phyloP scores from a whole-genome alignment of 2,888 invertebrate genomes.

The Bugulina stolonifera region DNA sequence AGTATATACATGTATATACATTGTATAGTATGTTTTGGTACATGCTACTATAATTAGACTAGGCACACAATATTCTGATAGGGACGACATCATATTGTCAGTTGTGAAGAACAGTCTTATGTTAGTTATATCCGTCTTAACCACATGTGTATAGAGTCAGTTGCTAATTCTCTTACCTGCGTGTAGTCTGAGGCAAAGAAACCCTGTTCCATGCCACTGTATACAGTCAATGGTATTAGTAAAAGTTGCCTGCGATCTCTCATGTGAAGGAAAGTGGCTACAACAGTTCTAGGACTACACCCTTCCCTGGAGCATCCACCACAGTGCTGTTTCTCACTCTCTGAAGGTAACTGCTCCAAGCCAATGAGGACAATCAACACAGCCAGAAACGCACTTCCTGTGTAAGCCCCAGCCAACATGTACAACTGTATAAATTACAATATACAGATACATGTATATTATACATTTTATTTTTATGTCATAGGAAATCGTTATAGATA shows the following conservation, averaged over 20 bases:
- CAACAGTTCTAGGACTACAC: conserved; percentile 33
- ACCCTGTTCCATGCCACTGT: conserved; percentile 47
- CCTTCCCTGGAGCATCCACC: not conserved
- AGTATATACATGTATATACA: too few relatives aligned
- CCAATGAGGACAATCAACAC: not conserved
- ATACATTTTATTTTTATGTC: too few relatives aligned
- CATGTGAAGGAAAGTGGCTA: conserved; percentile 41
- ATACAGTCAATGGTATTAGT: conserved; percentile 44
- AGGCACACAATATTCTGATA: too few relatives aligned
- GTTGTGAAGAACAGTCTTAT: too few relatives aligned
- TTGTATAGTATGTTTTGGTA: too few relatives aligned
- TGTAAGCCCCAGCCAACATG: conserved; percentile 25
- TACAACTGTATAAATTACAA: conserved; percentile 52
- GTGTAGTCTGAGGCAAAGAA: conserved; percentile 51
- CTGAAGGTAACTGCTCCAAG: conserved; percentile 11
- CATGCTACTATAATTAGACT: too few relatives aligned
- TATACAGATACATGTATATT: too few relatives aligned
- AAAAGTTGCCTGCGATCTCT: conserved; percentile 32
- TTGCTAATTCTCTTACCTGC: too few relatives aligned
- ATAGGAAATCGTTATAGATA: too few relatives aligned
- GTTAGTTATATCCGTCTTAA: too few relatives aligned
- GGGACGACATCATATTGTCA: too few relatives aligned
- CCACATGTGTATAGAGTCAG: too few relatives aligned
- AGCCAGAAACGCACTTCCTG: conserved; percentile 12
- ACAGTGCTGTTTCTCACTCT: not conserved